phyloP scores from a whole-genome alignment of 2,797 vertebrate species.

The Sebastes elongatus region DNA sequence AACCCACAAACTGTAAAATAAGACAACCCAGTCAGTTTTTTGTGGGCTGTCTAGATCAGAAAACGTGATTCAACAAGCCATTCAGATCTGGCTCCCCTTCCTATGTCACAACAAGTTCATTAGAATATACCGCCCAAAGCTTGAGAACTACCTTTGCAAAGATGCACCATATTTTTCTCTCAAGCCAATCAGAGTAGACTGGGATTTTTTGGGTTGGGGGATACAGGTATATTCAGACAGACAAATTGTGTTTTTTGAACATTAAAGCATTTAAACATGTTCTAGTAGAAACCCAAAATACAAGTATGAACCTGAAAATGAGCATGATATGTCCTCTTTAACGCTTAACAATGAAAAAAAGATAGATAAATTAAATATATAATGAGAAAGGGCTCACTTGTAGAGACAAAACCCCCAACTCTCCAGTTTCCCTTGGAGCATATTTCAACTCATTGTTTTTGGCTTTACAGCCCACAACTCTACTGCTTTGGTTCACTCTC shows the following conservation, averaged over 20 bases:
- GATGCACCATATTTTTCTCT: too few relatives aligned
- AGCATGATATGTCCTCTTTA: background rate
- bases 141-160: too few relatives aligned
- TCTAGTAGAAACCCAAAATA: background rate
- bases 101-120: background rate
- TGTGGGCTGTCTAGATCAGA: background rate
- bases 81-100: background rate
- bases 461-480: background rate
- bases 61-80: background rate
- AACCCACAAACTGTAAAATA: background rate
- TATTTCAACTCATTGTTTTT: background rate
- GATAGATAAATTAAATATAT: background rate
- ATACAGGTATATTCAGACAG: background rate
- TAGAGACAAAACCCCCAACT: background rate
- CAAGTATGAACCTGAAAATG: background rate
- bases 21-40: background rate
- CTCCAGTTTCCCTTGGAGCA: too few relatives aligned
- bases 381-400: background rate
- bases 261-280: background rate
- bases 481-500: background rate
- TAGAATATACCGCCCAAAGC: too few relatives aligned
- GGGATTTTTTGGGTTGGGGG: too few relatives aligned
- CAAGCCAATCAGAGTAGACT: too few relatives aligned
- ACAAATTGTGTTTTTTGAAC: background rate
- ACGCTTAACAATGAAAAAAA: background rate